Conservation (phyloP, 37 sponge, comb jelly and placozoan genomes). For the Amphimedon queenslandica region DNA sequence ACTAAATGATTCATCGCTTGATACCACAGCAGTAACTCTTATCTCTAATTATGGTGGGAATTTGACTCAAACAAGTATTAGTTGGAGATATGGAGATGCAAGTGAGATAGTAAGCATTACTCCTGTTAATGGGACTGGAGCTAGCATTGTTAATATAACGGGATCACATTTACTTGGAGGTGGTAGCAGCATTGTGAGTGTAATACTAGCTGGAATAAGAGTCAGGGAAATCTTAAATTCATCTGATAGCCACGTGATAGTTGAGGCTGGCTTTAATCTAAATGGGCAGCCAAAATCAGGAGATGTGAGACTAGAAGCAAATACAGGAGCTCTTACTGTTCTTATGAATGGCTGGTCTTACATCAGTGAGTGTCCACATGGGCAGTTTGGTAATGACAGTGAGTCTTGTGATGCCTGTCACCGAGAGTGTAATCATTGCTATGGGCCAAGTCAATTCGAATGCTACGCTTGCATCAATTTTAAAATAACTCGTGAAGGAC, state of each 20-base stretch:
- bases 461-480: constrained; percentile 51
- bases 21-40: constrained; percentile 12
- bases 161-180: constrained; percentile 59
- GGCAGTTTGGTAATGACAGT: constrained; percentile 22
- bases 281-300: constrained; percentile 13
- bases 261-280: constrained; percentile 29
- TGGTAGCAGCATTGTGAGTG: constrained; percentile 22
- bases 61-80: constrained; percentile 4
- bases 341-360: constrained; percentile 30
- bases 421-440: constrained; percentile 32
- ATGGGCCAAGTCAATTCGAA: constrained; percentile 20
- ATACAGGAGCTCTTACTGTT: constrained; percentile 59
- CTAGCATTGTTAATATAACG: constrained; percentile 35
- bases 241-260: background rate
- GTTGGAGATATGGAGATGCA: constrained; percentile 35
- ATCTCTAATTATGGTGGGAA: constrained; percentile 42
- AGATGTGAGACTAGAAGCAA: constrained; percentile 33
- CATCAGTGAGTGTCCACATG: constrained; percentile 30
- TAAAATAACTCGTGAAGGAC: background rate
- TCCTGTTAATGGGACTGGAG: constrained; percentile 43
- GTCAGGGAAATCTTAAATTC: constrained; percentile 1
- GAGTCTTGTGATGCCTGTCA: constrained; percentile 34
- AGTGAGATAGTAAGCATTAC: constrained; percentile 22
- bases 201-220: constrained; percentile 38
- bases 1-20: background rate